These are phyloP conservation scores for Argopecten irradians DNA, from an alignment of 1,140 invertebrate genomes.

Conservation along the genomic window DNA sequence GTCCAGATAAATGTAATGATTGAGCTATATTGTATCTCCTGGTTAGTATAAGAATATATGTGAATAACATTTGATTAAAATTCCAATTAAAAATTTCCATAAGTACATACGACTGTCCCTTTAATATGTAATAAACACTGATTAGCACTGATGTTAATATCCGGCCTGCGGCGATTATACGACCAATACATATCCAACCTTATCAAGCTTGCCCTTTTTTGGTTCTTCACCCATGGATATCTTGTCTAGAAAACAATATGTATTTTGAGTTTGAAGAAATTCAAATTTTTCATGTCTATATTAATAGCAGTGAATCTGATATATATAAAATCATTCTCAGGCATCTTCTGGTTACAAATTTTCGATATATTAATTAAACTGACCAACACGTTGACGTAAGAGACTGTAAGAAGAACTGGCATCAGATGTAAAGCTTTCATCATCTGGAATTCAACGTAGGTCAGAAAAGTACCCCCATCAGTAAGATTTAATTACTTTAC, in stretches of 20 bases:
- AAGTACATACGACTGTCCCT: not conserved
- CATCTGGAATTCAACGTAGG: not conserved
- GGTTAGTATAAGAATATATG: not conserved
- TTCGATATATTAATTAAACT: not conserved
- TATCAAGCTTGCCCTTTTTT: not conserved
- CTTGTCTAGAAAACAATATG: conserved; percentile 18
- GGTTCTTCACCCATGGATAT: not conserved
- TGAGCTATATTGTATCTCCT: not conserved
- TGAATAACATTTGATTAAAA: not conserved
- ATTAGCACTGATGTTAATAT: not conserved
- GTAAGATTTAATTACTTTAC: no score
- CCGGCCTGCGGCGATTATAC: not conserved
- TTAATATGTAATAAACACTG: not conserved
- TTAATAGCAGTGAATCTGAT: not conserved
- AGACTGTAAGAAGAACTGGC: not conserved
- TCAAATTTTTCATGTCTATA: not conserved
- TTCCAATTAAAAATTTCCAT: not conserved
- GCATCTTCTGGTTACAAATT: not conserved
- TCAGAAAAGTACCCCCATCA: no score
- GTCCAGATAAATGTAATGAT: not conserved
- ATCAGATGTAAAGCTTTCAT: not conserved
- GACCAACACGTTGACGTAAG: not conserved
- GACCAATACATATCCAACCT: not conserved
- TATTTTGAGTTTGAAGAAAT: not conserved
- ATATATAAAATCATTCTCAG: not conserved